phyloP scores from a whole-genome alignment of 2,113 vertebrate species.

The Onychostoma macrolepis region DNA sequence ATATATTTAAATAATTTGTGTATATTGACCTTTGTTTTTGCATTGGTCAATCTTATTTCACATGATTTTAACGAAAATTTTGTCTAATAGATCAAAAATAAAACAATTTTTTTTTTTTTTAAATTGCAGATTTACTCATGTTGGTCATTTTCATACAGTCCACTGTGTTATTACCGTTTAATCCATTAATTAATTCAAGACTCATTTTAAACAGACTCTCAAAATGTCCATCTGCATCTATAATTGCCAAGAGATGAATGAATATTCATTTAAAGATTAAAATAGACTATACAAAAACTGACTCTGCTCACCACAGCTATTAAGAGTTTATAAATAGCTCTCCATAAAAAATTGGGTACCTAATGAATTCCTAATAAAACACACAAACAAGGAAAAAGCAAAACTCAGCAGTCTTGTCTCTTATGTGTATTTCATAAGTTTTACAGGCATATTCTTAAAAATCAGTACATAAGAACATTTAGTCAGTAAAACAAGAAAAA shows the following conservation, averaged over 20 bases:
- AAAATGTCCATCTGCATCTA: constrained; percentile 37
- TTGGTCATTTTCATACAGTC: not conserved
- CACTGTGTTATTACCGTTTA: not conserved
- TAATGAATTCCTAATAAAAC: not conserved
- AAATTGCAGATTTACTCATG: not conserved
- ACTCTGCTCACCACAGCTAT: not conserved
- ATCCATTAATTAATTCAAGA: constrained; percentile 34
- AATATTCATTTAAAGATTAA: constrained; percentile 35
- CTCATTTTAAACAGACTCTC: constrained; percentile 32
- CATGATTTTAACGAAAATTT: not conserved
- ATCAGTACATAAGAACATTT: constrained; percentile 57
- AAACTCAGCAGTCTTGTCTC: constrained; percentile 29
- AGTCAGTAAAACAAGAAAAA: constrained; percentile 58
- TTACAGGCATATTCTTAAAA: constrained; percentile 57
- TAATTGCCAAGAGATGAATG: constrained; percentile 14
- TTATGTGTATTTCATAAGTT: constrained; percentile 56
- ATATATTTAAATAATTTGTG: too few species aligned
- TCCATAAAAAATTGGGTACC: not conserved
- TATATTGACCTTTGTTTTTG: not conserved
- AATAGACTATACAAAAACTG: not conserved
- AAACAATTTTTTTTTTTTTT: too few species aligned
- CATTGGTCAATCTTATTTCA: not conserved
- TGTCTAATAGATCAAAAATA: not conserved
- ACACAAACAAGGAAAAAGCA: not conserved
- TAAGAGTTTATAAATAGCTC: not conserved